Evolutionary conservation across 2,113 vertebrate species (phyloP).

Genomic region (Paratilapia polleni): DNA sequence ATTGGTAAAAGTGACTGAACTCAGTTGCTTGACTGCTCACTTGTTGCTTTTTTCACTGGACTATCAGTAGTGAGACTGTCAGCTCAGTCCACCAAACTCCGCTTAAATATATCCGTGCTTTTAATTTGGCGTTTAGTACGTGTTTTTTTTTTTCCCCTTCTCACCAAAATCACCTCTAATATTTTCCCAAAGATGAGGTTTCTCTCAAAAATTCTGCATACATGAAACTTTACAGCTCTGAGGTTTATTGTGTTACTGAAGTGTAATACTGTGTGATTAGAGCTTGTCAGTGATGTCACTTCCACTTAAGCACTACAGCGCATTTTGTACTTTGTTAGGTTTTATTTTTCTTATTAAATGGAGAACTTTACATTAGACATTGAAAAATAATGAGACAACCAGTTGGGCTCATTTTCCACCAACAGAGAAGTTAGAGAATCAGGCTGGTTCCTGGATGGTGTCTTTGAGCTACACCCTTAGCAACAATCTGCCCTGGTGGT

Average conservation of each 20-base stretch:
- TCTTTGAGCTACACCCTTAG: background rate
- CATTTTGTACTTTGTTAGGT: fast-evolving
- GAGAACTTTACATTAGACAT: background rate
- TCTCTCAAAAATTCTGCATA: background rate
- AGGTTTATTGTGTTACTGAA: background rate
- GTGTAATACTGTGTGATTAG: background rate
- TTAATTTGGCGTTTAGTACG: background rate
- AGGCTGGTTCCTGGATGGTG: background rate
- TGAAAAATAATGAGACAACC: background rate
- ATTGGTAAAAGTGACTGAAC: background rate
- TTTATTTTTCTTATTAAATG: too few relatives aligned
- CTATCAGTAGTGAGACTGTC: background rate
- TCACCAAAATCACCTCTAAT: fast-evolving
- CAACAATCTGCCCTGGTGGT: background rate
- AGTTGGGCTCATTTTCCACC: background rate
- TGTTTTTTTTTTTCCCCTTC: background rate
- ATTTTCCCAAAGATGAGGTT: background rate
- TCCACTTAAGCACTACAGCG: background rate
- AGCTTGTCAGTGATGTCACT: background rate
- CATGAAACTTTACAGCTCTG: background rate
- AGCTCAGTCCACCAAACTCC: background rate
- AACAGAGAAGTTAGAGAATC: background rate
- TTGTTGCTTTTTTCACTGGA: slow-evolving; percentile 32
- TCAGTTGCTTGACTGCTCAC: background rate
- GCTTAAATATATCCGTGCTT: background rate